Conservation (phyloP, 2,113 vertebrate genomes). For the Cyanoliseus patagonus region DNA sequence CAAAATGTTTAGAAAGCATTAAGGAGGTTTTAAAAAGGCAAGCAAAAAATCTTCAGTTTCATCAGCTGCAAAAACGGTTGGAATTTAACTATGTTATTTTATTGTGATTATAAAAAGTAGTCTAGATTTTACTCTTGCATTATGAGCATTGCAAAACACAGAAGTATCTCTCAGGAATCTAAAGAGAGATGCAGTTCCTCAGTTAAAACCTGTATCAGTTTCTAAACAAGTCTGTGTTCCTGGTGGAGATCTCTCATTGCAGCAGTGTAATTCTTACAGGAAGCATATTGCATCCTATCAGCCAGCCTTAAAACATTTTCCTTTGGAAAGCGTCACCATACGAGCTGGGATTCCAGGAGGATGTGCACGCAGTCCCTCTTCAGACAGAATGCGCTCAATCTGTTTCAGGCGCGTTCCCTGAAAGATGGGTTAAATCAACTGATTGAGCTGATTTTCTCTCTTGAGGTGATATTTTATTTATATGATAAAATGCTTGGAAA, state of each 20-base stretch:
- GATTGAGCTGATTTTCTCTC: constrained; percentile 74
- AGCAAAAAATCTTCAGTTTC: neutral
- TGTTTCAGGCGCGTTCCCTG: constrained; percentile 70
- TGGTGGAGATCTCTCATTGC: neutral
- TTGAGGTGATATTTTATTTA: constrained; percentile 82
- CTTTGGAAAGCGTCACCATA: constrained; percentile 16
- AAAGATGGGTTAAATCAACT: constrained; percentile 76
- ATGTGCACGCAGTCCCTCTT: constrained; percentile 8
- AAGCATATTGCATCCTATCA: neutral
- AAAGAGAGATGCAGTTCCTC: neutral
- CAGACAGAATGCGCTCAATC: constrained; percentile 62
- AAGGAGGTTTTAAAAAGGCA: neutral
- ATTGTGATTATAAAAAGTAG: neutral
- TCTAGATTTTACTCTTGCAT: neutral
- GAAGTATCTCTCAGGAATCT: neutral
- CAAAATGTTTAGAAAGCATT: neutral
- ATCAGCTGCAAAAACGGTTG: neutral
- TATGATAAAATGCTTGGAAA: constrained; percentile 81
- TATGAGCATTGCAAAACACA: neutral
- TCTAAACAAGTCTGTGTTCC: neutral
- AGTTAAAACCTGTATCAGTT: neutral
- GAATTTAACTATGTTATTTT: neutral
- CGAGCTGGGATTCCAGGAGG: constrained; percentile 9
- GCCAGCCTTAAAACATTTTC: neutral
- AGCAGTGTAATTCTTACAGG: neutral